These are phyloP conservation scores for Clupea harengus DNA, from an alignment of 2,113 vertebrate genomes.

Conservation along the genomic window DNA sequence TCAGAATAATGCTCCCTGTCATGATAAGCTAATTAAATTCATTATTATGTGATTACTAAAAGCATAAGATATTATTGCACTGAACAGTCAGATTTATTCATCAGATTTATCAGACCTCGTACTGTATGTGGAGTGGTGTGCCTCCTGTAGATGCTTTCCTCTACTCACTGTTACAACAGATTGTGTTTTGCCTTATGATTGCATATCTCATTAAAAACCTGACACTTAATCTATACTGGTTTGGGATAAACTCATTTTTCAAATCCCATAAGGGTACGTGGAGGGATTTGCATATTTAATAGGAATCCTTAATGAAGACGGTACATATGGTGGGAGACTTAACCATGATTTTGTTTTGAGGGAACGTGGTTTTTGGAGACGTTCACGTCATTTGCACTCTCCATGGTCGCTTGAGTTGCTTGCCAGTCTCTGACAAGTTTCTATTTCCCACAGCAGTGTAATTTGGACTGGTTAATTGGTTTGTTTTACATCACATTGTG, in stretches of 20 bases:
- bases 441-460: not conserved
- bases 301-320: constrained; percentile 36
- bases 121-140: not conserved
- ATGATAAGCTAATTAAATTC: not conserved
- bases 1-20: not conserved
- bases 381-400: not conserved
- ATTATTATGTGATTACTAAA: not conserved
- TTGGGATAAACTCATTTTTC: constrained; percentile 41
- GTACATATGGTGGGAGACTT: constrained; percentile 20
- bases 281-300: constrained; percentile 48
- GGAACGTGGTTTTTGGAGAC: not conserved
- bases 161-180: constrained; percentile 35
- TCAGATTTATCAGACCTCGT: not conserved
- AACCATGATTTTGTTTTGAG: not conserved
- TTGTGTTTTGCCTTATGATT: constrained; percentile 47
- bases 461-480: constrained; percentile 3
- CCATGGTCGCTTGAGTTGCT: not conserved
- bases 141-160: not conserved
- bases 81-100: not conserved
- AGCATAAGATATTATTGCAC: not conserved
- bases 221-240: constrained; percentile 51
- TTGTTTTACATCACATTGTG: not conserved
- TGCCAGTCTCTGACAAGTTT: not conserved
- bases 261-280: constrained; percentile 32
- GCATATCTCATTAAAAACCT: constrained; percentile 51